phyloP scores from a whole-genome alignment of 1,140 invertebrate genomes.

The Polyergus mexicanus region DNA sequence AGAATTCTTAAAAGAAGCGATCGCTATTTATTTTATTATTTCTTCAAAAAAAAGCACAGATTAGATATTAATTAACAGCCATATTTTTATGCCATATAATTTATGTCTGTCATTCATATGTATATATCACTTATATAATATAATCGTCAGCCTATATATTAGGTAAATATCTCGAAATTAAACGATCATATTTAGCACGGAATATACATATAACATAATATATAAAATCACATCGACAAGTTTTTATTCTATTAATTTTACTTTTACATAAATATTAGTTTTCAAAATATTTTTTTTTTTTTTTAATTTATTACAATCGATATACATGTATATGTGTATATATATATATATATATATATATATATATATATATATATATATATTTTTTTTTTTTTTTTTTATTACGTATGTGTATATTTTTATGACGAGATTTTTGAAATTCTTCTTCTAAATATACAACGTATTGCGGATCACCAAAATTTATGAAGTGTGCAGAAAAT shows the following conservation, averaged over 20 bases:
- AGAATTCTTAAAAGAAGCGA: neutral
- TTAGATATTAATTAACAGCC: neutral
- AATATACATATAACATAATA: neutral
- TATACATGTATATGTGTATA: too few relatives aligned
- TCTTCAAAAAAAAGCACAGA: neutral
- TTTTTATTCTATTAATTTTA: neutral
- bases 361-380: too few relatives aligned
- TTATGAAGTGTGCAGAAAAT: conserved; percentile 12
- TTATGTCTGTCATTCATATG: too few relatives aligned
- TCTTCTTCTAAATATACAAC: neutral
- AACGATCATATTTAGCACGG: neutral
- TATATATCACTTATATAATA: neutral
- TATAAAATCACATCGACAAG: neutral
- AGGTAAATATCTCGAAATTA: conserved; percentile 6
- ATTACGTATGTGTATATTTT: neutral
- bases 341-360: too few relatives aligned
- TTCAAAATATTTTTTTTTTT: neutral
- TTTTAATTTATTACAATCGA: neutral
- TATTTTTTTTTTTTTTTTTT: neutral
- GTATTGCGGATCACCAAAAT: neutral
- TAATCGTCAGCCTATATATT: neutral
- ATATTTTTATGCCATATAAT: too few relatives aligned
- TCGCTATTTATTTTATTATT: neutral
- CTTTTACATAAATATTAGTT: neutral
- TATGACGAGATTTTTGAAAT: conserved; percentile 1